These are phyloP conservation scores for Drosophila rubida DNA, from an alignment of 2,888 invertebrate species.

Conservation along the genomic window DNA sequence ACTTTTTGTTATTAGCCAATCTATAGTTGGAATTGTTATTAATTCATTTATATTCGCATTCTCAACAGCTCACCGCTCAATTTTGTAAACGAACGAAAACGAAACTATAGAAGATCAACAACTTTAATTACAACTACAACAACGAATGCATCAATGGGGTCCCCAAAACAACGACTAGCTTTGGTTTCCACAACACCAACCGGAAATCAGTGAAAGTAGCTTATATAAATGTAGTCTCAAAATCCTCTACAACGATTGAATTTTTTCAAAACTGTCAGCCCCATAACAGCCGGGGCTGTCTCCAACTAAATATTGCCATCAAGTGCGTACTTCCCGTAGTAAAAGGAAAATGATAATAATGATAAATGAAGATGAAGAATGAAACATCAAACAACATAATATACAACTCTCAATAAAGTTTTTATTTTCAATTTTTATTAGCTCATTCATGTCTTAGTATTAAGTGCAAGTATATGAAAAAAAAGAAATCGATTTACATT, in stretches of 20 bases:
- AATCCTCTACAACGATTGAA: slow-evolving; percentile 75
- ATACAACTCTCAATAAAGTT: slow-evolving; percentile 50
- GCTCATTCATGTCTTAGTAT: slow-evolving; percentile 62
- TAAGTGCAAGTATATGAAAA: slow-evolving; percentile 77
- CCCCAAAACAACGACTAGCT: slow-evolving; percentile 56
- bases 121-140: slow-evolving; percentile 49
- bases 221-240: slow-evolving; percentile 50
- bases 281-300: slow-evolving; percentile 37
- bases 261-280: slow-evolving; percentile 74
- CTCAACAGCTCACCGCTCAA: slow-evolving; percentile 76
- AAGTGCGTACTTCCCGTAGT: slow-evolving; percentile 68
- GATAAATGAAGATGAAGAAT: slow-evolving; percentile 13
- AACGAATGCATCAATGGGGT: slow-evolving; percentile 74
- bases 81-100: slow-evolving; percentile 79
- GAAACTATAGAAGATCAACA: slow-evolving; percentile 55
- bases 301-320: slow-evolving; percentile 50
- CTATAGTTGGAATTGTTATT: slow-evolving; percentile 2
- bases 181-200: slow-evolving; percentile 29
- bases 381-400: slow-evolving; percentile 32
- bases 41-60: neutral
- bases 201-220: slow-evolving; percentile 56
- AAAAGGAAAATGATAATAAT: slow-evolving; percentile 22
- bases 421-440: slow-evolving; percentile 58
- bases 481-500: slow-evolving; percentile 82
- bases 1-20: slow-evolving; percentile 20